These are phyloP conservation scores for Epizoanthus stellaris DNA, from an alignment of 92 coral and sea anemone species.

Conservation along the genomic window DNA sequence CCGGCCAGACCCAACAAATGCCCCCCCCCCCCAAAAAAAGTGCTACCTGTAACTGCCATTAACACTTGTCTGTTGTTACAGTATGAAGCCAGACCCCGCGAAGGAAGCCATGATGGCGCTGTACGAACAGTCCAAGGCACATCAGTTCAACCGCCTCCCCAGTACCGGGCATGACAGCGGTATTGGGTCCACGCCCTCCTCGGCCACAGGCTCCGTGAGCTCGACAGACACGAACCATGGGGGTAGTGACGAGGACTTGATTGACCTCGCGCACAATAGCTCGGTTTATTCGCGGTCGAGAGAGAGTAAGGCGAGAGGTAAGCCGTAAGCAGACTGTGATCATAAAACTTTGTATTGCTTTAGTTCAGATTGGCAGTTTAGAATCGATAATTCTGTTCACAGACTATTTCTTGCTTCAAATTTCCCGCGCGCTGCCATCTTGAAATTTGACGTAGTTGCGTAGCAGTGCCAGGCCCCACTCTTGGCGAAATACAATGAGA, in stretches of 20 bases:
- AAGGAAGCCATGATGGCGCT: constrained; percentile 68
- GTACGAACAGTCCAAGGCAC: constrained; percentile 72
- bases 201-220: constrained; percentile 97
- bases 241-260: constrained; percentile 93
- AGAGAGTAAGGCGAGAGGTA: constrained; percentile 27
- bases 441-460: no score
- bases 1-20: no score
- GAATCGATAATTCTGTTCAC: no score
- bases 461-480: no score
- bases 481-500: no score
- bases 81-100: constrained; percentile 45
- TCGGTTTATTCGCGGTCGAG: constrained; percentile 4
- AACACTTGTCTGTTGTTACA: not conserved
- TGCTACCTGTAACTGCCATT: no score
- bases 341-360: no score
- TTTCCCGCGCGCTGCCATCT: no score
- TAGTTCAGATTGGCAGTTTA: no score
- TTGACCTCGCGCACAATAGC: constrained; percentile 65
- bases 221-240: constrained; percentile 94
- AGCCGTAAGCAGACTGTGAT: not conserved
- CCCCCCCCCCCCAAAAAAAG: no score
- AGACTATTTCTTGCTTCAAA: no score
- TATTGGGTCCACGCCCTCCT: constrained; percentile 85
- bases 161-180: constrained; percentile 89
- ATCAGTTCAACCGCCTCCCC: constrained; percentile 55